Conservation (phyloP, 2,888 invertebrate genomes). For the Leucoma salicis region DNA sequence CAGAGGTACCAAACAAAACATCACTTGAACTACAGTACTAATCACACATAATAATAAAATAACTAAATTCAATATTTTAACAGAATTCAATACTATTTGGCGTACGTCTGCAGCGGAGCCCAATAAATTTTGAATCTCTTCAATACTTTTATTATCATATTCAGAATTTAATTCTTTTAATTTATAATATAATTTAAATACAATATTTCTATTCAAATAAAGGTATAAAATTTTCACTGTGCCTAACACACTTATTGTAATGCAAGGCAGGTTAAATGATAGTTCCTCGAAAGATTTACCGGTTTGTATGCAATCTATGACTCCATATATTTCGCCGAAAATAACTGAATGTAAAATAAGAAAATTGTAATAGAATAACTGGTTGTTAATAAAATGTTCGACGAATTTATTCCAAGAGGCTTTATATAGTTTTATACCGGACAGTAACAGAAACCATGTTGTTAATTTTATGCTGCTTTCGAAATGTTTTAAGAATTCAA, state of each 20-base stretch:
- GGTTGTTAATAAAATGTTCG: slow-evolving; percentile 29
- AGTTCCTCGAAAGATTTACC: slow-evolving; percentile 50
- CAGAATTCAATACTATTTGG: slow-evolving; percentile 38
- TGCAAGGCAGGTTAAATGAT: slow-evolving; percentile 50
- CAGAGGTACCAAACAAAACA: slow-evolving; percentile 48
- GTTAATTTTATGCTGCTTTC: slow-evolving; percentile 41
- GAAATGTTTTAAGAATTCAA: slow-evolving; percentile 25
- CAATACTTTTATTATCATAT: slow-evolving; percentile 12
- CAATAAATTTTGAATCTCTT: slow-evolving; percentile 2
- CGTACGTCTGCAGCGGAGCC: slow-evolving; percentile 1
- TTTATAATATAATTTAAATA: slow-evolving; percentile 40
- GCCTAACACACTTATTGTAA: slow-evolving; percentile 45
- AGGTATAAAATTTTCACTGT: slow-evolving; percentile 47
- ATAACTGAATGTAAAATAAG: slow-evolving; percentile 47
- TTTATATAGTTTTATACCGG: slow-evolving; percentile 45
- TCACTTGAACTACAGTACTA: slow-evolving; percentile 33
- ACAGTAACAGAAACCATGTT: slow-evolving; percentile 40
- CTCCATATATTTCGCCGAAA: slow-evolving; percentile 49
- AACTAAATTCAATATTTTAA: slow-evolving; percentile 37
- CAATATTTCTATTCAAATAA: slow-evolving; percentile 36
- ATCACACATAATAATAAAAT: slow-evolving; percentile 34
- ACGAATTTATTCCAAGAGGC: slow-evolving; percentile 15
- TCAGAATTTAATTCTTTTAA: slow-evolving; percentile 44
- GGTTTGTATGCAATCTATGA: slow-evolving; percentile 43
- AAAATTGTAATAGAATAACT: slow-evolving; percentile 45